A percentile compares a stretch with the other conserved stretches of the same genome.
phyloP scores from a whole-genome alignment of 2,113 vertebrate species.

The Mugil cephalus region DNA sequence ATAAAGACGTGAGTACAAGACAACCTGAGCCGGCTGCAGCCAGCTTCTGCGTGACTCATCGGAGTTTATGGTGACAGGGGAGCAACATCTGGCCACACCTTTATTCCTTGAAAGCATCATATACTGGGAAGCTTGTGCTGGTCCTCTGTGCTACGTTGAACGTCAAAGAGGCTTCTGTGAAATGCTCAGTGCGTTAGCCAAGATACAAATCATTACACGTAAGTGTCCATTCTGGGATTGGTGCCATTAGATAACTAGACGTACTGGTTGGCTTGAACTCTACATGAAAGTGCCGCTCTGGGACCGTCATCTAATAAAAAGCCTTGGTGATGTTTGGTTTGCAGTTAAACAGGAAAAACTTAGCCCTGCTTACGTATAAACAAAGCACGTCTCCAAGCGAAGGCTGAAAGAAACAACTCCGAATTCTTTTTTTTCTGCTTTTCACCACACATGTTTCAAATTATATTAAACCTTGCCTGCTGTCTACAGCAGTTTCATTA shows the following conservation, averaged over 20 bases:
- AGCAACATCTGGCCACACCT: background rate
- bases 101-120: background rate
- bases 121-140: too few species aligned
- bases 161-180: too few species aligned
- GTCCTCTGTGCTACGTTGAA: too few species aligned
- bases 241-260: too few species aligned
- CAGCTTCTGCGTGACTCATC: background rate
- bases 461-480: too few species aligned
- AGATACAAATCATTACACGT: background rate
- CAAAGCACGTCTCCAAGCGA: background rate
- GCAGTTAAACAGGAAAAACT: slow-evolving; percentile 18
- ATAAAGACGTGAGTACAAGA: too few species aligned
- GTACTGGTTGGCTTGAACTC: too few species aligned
- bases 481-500: too few species aligned
- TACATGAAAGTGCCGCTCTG: background rate
- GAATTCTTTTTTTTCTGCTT: too few species aligned
- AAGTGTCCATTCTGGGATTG: too few species aligned
- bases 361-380: background rate
- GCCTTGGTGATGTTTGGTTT: slow-evolving; percentile 26
- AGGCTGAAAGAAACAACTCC: too few species aligned
- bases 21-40: background rate
- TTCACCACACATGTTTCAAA: too few species aligned
- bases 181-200: background rate
- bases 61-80: background rate
- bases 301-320: background rate